phyloP scores from a whole-genome alignment of 2,888 invertebrate species.

The Colletes collaris region DNA sequence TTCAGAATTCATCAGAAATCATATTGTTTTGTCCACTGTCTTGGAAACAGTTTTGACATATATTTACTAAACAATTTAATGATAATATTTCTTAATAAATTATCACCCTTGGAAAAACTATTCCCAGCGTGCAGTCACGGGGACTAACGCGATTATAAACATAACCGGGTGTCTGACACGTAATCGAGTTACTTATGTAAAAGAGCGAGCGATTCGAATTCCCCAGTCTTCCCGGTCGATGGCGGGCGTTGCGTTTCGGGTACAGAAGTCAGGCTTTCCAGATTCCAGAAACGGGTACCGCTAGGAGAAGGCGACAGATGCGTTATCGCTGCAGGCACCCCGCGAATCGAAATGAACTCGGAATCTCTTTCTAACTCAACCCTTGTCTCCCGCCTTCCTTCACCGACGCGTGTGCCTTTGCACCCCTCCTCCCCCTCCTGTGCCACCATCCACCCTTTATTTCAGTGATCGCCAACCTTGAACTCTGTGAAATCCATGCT shows the following conservation, averaged over 20 bases:
- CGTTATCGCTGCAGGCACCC: slow-evolving; percentile 64
- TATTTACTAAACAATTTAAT: too few relatives aligned
- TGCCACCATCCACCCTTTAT: neutral
- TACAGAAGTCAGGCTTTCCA: slow-evolving; percentile 43
- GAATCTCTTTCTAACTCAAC: slow-evolving; percentile 37
- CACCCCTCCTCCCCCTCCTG: neutral
- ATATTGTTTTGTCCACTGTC: too few relatives aligned
- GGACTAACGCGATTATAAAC: neutral
- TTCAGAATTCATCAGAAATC: too few relatives aligned
- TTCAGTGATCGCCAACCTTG: too few relatives aligned
- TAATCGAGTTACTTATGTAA: slow-evolving; percentile 51
- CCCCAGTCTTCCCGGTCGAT: slow-evolving; percentile 3
- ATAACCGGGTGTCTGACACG: neutral
- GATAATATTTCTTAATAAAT: too few relatives aligned
- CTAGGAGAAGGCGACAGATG: slow-evolving; percentile 59
- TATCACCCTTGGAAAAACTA: too few relatives aligned
- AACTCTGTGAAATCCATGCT: too few relatives aligned
- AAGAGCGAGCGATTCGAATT: slow-evolving; percentile 78
- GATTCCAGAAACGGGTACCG: slow-evolving; percentile 16
- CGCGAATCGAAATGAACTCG: slow-evolving; percentile 68
- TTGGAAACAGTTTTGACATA: too few relatives aligned
- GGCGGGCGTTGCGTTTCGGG: slow-evolving; percentile 11
- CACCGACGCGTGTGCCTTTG: slow-evolving; percentile 1
- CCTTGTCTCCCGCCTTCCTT: slow-evolving; percentile 10
- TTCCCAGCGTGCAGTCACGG: neutral